Percentiles rank a stretch among this genome's conserved stretches.
Evolutionary conservation across 2,113 vertebrate species (phyloP).

Genomic region (Ctenodactylus gundi): DNA sequence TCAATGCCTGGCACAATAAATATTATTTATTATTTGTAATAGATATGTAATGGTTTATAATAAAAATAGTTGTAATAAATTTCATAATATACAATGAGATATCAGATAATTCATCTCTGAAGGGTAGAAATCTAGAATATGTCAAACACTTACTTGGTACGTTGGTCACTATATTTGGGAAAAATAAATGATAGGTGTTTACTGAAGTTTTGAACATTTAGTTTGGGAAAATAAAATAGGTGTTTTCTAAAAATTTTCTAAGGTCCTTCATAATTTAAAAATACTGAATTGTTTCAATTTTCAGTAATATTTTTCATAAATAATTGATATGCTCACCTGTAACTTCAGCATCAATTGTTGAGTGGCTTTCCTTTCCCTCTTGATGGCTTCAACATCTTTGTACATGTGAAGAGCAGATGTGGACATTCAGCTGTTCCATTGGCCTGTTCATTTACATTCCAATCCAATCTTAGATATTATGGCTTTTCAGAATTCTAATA

Average conservation of each 20-base stretch:
- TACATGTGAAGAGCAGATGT: neutral
- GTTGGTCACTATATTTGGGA: neutral
- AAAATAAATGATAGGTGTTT: neutral
- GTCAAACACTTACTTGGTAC: neutral
- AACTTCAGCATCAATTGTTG: neutral
- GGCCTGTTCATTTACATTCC: neutral
- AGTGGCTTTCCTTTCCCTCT: neutral
- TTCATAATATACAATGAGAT: neutral
- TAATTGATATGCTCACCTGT: neutral
- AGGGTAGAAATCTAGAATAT: neutral
- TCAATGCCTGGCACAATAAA: neutral
- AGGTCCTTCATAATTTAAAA: neutral
- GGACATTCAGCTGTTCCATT: neutral
- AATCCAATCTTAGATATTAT: neutral
- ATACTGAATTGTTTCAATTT: neutral
- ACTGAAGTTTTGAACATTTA: neutral
- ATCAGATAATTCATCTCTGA: neutral
- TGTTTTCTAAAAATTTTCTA: neutral
- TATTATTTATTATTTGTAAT: neutral
- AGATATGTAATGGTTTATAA: neutral
- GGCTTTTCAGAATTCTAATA: neutral
- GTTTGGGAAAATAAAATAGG: neutral
- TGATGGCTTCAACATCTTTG: neutral
- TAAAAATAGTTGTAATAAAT: neutral
- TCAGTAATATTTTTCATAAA: neutral